Conservation (phyloP, 2,797 vertebrate species). For the Hoplostethus atlanticus region DNA sequence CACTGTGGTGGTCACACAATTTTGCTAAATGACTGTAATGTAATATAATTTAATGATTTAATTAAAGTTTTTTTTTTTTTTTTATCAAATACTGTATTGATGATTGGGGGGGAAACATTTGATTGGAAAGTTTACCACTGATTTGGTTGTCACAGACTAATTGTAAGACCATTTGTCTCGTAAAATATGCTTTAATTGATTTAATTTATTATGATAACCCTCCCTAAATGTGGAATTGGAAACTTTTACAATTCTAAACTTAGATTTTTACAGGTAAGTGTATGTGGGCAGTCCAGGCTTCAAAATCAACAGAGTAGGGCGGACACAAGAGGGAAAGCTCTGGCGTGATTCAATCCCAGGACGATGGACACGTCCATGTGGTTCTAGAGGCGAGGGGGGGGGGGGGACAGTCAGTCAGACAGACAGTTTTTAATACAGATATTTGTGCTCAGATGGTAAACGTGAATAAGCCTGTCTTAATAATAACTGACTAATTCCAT, state of each 20-base stretch:
- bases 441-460: constrained; percentile 3
- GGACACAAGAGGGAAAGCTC: background rate
- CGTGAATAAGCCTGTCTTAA: constrained; percentile 12
- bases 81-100: background rate
- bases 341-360: background rate
- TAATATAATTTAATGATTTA: no score
- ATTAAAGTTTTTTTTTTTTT: no score
- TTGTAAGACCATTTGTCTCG: constrained; percentile 2
- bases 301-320: background rate
- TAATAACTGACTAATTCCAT: constrained; percentile 44
- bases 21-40: no score
- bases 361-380: background rate
- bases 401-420: background rate
- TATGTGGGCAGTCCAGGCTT: no score
- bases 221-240: no score
- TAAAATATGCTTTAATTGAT: background rate
- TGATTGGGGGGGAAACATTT: constrained; percentile 42
- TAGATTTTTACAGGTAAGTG: no score
- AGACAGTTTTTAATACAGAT: background rate
- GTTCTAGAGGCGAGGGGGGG: background rate
- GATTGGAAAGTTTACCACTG: constrained; percentile 18
- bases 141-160: background rate
- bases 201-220: no score
- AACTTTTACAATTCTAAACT: no score
- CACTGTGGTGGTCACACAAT: constrained; percentile 34